phyloP scores from a whole-genome alignment of 2,113 vertebrate species.

The Aplodontia rufa region DNA sequence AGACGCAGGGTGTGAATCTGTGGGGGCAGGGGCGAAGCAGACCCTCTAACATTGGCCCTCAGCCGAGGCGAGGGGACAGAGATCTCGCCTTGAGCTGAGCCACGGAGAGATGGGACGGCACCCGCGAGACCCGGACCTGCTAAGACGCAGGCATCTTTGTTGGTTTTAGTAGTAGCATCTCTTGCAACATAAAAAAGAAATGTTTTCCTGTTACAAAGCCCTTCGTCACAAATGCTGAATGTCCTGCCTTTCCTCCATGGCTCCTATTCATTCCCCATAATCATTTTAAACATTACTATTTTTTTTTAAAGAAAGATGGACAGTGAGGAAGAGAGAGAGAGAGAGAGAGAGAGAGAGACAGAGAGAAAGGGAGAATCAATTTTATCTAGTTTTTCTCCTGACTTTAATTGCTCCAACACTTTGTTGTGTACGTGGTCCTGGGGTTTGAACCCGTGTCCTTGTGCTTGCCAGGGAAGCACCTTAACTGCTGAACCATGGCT shows the following conservation, averaged over 20 bases:
- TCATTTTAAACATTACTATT: background rate
- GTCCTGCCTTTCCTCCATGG: background rate
- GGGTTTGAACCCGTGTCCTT: too few species aligned
- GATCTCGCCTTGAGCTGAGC: too few species aligned
- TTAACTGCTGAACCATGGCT: too few species aligned
- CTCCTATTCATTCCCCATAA: background rate
- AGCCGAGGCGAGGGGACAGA: background rate
- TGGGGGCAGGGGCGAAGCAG: rapidly evolving
- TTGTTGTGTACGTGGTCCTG: too few species aligned
- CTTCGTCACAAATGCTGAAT: background rate
- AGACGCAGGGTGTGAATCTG: background rate
- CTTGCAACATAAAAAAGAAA: background rate
- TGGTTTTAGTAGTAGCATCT: background rate
- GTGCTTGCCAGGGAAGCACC: too few species aligned
- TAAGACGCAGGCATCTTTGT: too few species aligned
- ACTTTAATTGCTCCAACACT: too few species aligned
- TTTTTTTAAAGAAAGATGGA: too few species aligned
- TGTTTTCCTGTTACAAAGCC: background rate
- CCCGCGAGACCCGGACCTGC: background rate
- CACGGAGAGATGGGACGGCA: background rate
- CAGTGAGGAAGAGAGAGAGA: too few species aligned
- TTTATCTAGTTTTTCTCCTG: too few species aligned
- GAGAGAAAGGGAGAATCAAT: too few species aligned
- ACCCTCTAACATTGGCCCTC: background rate
- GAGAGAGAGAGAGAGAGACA: too few species aligned